phyloP scores from a whole-genome alignment of 2,797 vertebrate species.

The Melanogrammus aeglefinus region DNA sequence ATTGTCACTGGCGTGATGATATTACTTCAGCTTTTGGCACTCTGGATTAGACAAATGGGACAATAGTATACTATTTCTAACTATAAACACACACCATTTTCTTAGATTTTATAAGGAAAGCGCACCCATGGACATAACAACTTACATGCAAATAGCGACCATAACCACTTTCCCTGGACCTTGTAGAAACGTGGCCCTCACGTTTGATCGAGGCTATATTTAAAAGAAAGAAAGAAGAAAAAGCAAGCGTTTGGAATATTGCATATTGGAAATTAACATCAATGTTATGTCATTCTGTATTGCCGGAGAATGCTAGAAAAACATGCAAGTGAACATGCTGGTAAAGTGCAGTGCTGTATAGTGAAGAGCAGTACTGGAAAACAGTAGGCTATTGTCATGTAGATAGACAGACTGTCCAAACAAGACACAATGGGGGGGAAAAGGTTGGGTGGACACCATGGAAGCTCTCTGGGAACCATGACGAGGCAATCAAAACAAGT shows the following conservation, averaged over 20 bases:
- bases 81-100: neutral
- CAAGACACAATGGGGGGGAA: constrained; percentile 32
- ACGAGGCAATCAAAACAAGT: neutral
- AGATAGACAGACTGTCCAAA: constrained; percentile 27
- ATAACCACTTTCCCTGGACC: constrained; percentile 98
- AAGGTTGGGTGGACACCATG: constrained; percentile 30
- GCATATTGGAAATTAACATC: neutral
- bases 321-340: constrained; percentile 12
- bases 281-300: neutral
- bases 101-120: neutral
- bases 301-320: neutral
- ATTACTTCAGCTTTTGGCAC: neutral
- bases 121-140: constrained; percentile 21
- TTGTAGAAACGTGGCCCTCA: constrained; percentile 83
- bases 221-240: constrained; percentile 22
- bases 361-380: constrained; percentile 29
- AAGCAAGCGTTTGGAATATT: neutral
- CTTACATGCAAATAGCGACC: constrained; percentile 99
- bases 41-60: neutral
- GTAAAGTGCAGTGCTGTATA: constrained; percentile 21
- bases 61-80: neutral
- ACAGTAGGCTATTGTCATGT: constrained; percentile 38
- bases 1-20: neutral
- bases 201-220: constrained; percentile 86
- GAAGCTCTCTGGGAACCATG: neutral